Conservation (phyloP, 2,113 vertebrate species). For the Bufo bufo region DNA sequence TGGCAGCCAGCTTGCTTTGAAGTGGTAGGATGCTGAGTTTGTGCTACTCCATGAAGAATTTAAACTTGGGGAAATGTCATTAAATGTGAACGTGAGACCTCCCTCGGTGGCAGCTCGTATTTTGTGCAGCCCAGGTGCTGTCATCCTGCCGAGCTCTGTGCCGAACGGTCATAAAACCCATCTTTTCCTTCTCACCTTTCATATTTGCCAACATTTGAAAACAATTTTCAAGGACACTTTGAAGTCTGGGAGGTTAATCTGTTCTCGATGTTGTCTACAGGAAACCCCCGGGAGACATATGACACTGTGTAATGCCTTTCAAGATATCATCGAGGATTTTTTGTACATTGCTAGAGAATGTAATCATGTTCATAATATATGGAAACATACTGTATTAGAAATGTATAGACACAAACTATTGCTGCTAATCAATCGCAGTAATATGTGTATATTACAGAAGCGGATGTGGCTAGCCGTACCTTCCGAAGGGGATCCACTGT, state of each 20-base stretch:
- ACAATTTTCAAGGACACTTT: background rate
- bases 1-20: slow-evolving; percentile 25
- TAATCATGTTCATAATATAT: no score
- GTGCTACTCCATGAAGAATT: slow-evolving; percentile 6
- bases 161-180: background rate
- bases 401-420: background rate
- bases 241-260: background rate
- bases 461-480: no score
- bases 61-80: slow-evolving; percentile 29
- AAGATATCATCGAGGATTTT: background rate
- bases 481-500: no score
- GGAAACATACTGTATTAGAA: background rate
- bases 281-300: background rate
- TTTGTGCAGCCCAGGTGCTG: background rate
- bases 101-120: background rate
- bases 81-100: slow-evolving; percentile 22
- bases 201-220: background rate
- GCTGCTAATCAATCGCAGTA: no score
- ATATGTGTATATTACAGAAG: no score
- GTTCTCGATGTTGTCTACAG: background rate
- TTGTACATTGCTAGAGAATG: background rate
- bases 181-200: background rate
- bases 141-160: background rate
- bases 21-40: background rate
- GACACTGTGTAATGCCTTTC: background rate